A percentile compares a stretch with the other conserved stretches of the same genome.
Conservation (phyloP, 2,113 vertebrate species). For the Pelobates fuscus region DNA sequence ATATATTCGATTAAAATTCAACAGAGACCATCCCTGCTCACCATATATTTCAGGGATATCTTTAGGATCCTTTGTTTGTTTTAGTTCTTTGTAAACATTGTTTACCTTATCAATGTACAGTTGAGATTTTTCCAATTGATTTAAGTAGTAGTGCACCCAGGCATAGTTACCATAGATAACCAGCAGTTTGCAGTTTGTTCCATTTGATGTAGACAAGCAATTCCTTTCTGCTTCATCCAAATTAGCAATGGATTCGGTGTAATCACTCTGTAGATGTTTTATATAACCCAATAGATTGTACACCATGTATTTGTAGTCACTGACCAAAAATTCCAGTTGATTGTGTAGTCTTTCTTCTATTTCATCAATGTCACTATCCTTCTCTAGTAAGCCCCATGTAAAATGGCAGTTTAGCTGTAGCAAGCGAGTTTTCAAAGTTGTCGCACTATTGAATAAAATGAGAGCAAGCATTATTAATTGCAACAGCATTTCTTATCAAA, state of each 20-base stretch:
- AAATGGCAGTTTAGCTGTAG: too few species aligned
- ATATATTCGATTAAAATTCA: conserved; percentile 66
- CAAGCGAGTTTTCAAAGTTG: neutral
- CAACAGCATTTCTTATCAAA: too few species aligned
- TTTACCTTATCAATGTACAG: conserved; percentile 56
- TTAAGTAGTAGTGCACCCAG: conserved; percentile 71
- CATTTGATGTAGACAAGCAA: conserved; percentile 42
- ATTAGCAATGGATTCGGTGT: conserved; percentile 63
- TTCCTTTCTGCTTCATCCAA: conserved; percentile 64
- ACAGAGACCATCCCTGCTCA: conserved; percentile 73
- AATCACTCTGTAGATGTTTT: conserved; percentile 64
- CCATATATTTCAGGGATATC: conserved; percentile 63
- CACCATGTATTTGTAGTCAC: conserved; percentile 23
- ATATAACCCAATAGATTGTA: conserved; percentile 72
- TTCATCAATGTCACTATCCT: neutral
- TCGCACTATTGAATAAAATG: neutral
- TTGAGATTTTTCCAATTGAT: conserved; percentile 50
- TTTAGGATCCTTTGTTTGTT: conserved; percentile 46
- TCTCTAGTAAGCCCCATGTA: neutral
- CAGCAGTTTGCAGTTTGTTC: conserved; percentile 58
- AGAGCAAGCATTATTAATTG: too few species aligned
- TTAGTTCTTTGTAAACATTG: conserved; percentile 49
- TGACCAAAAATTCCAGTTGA: conserved; percentile 56
- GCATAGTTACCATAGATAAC: conserved; percentile 76
- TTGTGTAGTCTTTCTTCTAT: conserved; percentile 20